Conservation (phyloP, 1,140 invertebrate genomes). For the Drosophila pectinifera region DNA sequence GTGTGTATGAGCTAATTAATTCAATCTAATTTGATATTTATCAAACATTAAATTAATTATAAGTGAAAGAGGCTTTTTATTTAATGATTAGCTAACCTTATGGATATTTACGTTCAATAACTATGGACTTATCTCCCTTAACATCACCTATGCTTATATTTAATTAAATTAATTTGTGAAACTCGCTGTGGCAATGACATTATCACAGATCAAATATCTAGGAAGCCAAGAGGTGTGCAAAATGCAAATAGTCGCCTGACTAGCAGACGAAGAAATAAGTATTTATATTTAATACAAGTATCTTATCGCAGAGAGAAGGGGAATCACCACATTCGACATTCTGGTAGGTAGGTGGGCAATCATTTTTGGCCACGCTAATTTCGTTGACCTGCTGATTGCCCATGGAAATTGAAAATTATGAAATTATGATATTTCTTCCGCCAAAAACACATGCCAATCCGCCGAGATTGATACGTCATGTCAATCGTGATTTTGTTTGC, state of each 20-base stretch:
- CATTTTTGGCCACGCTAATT: constrained; percentile 81
- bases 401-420: constrained; percentile 82
- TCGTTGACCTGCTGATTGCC: constrained; percentile 81
- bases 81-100: background rate
- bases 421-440: constrained; percentile 80
- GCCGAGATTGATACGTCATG: constrained; percentile 68
- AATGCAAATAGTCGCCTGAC: constrained; percentile 59
- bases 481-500: constrained; percentile 83
- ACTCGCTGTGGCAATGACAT: too few species aligned
- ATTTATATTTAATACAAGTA: background rate
- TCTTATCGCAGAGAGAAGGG: constrained; percentile 35
- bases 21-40: too few species aligned
- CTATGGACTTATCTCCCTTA: background rate
- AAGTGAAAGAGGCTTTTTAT: background rate
- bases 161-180: background rate
- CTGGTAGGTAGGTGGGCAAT: constrained; percentile 66
- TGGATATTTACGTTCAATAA: background rate
- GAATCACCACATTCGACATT: constrained; percentile 30
- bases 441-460: constrained; percentile 66
- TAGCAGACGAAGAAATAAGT: constrained; percentile 30
- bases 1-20: too few species aligned
- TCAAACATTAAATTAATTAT: too few species aligned
- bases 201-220: constrained; percentile 8
- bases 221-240: constrained; percentile 62
- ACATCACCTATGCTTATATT: background rate